A percentile compares a stretch with the other conserved stretches of the same genome.
Conservation (phyloP, 2,888 invertebrate genomes). For the Caenorhabditis virilis region DNA sequence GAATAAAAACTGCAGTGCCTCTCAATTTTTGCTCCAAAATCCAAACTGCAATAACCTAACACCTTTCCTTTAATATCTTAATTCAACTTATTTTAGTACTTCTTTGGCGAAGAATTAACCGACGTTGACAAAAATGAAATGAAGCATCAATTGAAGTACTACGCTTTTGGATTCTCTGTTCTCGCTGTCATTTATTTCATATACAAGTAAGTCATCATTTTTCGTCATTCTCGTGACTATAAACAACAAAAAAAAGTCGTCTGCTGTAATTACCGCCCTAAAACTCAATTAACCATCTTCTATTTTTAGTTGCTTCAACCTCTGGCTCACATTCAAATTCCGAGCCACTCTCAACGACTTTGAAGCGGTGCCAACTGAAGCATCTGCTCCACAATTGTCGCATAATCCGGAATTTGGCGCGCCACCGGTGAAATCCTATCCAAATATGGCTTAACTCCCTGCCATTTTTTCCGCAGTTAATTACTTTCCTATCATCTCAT, state of each 20-base stretch:
- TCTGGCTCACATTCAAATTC: slow-evolving; percentile 45
- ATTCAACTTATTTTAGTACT: slow-evolving; percentile 42
- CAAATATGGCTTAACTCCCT: slow-evolving; percentile 21
- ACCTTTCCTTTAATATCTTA: slow-evolving; percentile 1
- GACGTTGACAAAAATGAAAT: slow-evolving; percentile 39
- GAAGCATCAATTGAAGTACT: slow-evolving; percentile 38
- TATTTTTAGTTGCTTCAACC: slow-evolving; percentile 37
- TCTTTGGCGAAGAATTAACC: slow-evolving; percentile 28
- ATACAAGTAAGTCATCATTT: slow-evolving; percentile 42
- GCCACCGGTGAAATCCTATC: slow-evolving; percentile 27
- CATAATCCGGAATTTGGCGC: slow-evolving; percentile 46
- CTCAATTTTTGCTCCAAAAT: too few species aligned
- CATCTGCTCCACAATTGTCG: slow-evolving; percentile 44
- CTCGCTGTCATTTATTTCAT: slow-evolving; percentile 31
- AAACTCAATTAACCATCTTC: background rate
- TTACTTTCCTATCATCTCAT: too few species aligned
- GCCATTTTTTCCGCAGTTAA: slow-evolving; percentile 69
- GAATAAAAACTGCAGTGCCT: too few species aligned
- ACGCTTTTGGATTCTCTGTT: slow-evolving; percentile 34
- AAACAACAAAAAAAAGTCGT: too few species aligned
- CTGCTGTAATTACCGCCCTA: too few species aligned
- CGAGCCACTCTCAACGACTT: slow-evolving; percentile 44
- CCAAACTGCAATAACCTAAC: too few species aligned
- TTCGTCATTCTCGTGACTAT: slow-evolving; percentile 2
- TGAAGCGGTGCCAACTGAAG: slow-evolving; percentile 39